Evolutionary conservation across 53 echinoderm and acorn worm species (phyloP), one percentile per base, ranked within the genome.

Genomic region (Henricia sp.): DNA sequence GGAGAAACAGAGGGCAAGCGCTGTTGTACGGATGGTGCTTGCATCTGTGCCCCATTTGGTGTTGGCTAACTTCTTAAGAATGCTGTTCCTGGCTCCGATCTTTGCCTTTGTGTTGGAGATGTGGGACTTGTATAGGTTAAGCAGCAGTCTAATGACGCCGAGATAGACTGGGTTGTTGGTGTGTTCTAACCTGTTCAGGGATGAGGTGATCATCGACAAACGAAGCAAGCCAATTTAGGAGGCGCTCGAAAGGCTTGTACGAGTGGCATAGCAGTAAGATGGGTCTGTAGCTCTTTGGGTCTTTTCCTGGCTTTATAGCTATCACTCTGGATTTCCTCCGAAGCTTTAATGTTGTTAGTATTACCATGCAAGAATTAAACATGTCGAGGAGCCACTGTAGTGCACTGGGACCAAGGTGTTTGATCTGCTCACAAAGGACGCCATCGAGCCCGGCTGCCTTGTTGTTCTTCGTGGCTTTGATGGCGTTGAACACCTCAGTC

Each of bases 381-480:
- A 55, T 8, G 10, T 25, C 10, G 32, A 35, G 37, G 6, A 66
- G 29, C 67, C 67, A 66, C 29, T 27, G 27, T 5, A 66, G 67
- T 66, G 67, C 67, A 29, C 26, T 37, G 37, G 67, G 67, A 3
- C 71, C 71, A 37, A 70, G 43, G 71, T 70, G 51, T 52, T 74
- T 74, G 52, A 74, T 50, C 55, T 74, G 75, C 21, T 74, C 71
- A 43, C 43, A 43, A 20, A 43, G 46, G 71, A 71, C 44, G 44
- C 44, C 71, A 71, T 71, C 48, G 4, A 71, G 44, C 3, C 71
- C 71, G 44, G 71, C 71, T 43, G 71, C 71, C 23, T 71, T 71
- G 46, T 26, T 9, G 16, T 53, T 52, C 20, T 74, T 74, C 29
- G 29, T 20, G 10, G 32, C 27, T 12, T 52, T 10, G 32, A 52